Evolutionary conservation across 2,113 vertebrate genomes (phyloP).

Genomic region (Hydropotes inermis): DNA sequence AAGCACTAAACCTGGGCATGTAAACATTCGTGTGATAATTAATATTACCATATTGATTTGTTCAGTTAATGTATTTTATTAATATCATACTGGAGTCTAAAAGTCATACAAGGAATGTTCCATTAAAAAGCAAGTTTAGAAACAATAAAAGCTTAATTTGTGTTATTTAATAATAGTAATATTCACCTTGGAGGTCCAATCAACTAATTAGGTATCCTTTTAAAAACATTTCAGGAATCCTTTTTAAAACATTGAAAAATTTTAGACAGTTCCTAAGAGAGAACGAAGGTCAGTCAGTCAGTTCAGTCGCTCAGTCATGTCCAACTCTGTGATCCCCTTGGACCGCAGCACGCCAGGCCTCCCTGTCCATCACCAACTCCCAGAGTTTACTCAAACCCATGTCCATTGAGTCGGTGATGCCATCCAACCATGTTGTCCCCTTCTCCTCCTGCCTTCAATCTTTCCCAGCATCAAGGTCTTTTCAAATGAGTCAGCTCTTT

Average conservation of each 20-base stretch:
- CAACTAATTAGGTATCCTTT: constrained; percentile 44
- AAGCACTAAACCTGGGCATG: not conserved
- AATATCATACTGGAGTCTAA: not conserved
- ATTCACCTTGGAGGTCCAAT: not conserved
- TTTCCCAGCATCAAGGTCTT: not conserved
- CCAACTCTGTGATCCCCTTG: not conserved
- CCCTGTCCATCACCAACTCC: not conserved
- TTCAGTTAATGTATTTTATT: not conserved
- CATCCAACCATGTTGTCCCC: not conserved
- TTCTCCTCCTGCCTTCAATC: not conserved
- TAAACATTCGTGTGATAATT: not conserved
- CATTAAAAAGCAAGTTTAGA: constrained; percentile 31
- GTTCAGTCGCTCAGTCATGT: not conserved
- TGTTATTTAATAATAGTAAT: constrained; percentile 29
- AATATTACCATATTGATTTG: not conserved
- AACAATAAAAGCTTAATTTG: not conserved
- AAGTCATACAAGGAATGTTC: not conserved
- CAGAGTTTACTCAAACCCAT: not conserved
- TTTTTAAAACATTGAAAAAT: not conserved
- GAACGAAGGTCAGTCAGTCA: not conserved
- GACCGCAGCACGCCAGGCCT: not conserved
- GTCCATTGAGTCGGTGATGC: not conserved
- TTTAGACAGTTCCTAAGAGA: constrained; percentile 46
- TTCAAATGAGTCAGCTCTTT: not conserved
- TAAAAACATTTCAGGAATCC: not conserved